phyloP scores from a whole-genome alignment of 2,797 vertebrate genomes.

The Anguilla marmorata region DNA sequence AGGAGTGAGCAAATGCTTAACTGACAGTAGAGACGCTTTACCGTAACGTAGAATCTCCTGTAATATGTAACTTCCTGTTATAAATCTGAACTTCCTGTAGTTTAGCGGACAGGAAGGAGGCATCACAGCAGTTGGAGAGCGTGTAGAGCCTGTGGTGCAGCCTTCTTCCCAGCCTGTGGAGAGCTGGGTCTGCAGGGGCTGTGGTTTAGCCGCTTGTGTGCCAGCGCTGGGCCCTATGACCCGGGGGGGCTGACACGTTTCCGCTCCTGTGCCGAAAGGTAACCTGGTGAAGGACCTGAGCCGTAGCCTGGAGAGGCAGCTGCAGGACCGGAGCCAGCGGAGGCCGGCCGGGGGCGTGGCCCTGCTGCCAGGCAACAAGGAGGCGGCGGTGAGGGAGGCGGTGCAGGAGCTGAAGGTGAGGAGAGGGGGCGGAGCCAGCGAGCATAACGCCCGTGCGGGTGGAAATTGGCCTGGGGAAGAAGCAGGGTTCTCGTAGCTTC shows the following conservation, averaged over 20 bases:
- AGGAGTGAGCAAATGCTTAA: too few relatives aligned
- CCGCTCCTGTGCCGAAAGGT: constrained; percentile 42
- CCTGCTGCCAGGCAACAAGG: constrained; percentile 56
- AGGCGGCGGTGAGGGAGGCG: constrained; percentile 60
- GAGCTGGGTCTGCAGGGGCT: too few relatives aligned
- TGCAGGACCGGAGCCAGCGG: constrained; percentile 52
- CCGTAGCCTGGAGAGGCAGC: constrained; percentile 62
- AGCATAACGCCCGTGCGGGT: background rate
- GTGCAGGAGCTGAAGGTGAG: constrained; percentile 69
- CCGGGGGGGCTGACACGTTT: background rate
- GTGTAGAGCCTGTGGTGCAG: too few relatives aligned
- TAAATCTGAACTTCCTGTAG: too few relatives aligned
- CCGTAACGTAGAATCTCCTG: too few relatives aligned
- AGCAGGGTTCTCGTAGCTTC: background rate
- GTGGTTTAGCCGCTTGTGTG: background rate
- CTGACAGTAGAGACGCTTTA: too few relatives aligned
- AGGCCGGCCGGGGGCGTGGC: constrained; percentile 67
- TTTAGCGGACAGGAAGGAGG: too few relatives aligned
- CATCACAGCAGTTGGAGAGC: too few relatives aligned
- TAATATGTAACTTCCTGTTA: too few relatives aligned
- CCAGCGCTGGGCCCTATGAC: background rate
- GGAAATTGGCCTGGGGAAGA: background rate
- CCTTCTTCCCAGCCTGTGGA: too few relatives aligned
- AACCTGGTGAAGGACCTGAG: constrained; percentile 57
- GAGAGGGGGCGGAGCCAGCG: background rate